Percentiles rank a stretch among this genome's conserved stretches.
Evolutionary conservation across 2,888 invertebrate species (phyloP).

Genomic region (Folsomia candida): DNA sequence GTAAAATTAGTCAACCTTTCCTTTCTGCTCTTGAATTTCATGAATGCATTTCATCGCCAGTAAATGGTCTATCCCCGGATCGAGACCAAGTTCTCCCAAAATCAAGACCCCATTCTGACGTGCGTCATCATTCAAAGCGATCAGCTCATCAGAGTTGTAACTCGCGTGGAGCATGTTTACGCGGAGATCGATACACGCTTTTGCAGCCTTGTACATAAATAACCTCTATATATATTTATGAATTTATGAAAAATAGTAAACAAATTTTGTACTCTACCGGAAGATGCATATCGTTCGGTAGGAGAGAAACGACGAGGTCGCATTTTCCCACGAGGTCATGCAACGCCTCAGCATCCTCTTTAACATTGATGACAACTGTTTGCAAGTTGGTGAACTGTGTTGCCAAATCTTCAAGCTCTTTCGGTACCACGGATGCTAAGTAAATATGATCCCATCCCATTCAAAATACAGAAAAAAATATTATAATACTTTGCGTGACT

Average conservation of each 20-base stretch:
- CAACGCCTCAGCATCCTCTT: conserved; percentile 6
- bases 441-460: too few relatives aligned
- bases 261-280: conserved; percentile 8
- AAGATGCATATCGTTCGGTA: conserved; percentile 22
- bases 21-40: conserved; percentile 14
- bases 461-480: too few relatives aligned
- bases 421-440: conserved; percentile 11
- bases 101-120: conserved; percentile 14
- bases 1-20: too few relatives aligned
- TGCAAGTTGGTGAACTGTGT: neutral
- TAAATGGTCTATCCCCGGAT: conserved; percentile 26
- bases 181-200: conserved; percentile 12
- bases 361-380: conserved; percentile 15
- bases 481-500: too few relatives aligned
- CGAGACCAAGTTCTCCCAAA: conserved; percentile 23
- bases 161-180: conserved; percentile 25
- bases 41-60: conserved; percentile 21
- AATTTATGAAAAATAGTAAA: neutral
- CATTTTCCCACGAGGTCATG: neutral
- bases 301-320: conserved; percentile 19
- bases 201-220: conserved; percentile 17
- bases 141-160: conserved; percentile 20
- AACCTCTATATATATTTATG: neutral
- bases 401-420: conserved; percentile 4
- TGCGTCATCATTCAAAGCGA: conserved; percentile 7